phyloP scores from a whole-genome alignment of 1,140 invertebrate species.

The Sipha flava region DNA sequence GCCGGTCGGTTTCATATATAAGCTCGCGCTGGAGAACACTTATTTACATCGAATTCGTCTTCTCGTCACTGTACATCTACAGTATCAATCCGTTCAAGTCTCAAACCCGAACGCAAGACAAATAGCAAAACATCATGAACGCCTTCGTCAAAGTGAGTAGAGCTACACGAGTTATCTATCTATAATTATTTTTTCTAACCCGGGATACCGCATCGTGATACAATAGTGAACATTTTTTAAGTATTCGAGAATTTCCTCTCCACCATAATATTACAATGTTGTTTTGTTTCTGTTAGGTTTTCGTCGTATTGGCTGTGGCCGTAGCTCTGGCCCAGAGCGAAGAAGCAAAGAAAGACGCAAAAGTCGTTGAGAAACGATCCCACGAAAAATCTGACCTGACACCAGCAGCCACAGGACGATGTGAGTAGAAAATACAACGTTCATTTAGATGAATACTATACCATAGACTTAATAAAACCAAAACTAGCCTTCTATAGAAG shows the following conservation, averaged over 20 bases:
- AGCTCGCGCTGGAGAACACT: neutral
- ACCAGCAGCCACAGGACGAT: neutral
- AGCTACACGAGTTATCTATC: neutral
- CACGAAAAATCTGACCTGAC: neutral
- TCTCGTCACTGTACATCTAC: neutral
- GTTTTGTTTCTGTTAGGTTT: neutral
- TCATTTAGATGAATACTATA: no score
- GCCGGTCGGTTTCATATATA: conserved; percentile 4
- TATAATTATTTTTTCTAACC: no score
- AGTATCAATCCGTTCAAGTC: neutral
- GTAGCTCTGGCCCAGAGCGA: neutral
- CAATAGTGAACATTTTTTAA: no score
- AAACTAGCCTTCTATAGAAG: no score
- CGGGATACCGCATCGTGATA: no score
- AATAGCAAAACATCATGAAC: neutral
- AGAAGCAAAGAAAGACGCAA: conserved; percentile 6
- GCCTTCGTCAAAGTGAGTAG: conserved; percentile 19
- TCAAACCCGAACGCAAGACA: neutral
- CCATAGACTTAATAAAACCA: no score
- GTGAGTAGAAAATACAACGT: neutral
- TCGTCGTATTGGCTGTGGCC: conserved; percentile 3
- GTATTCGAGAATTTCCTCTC: no score
- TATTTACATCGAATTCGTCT: neutral
- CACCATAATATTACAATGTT: no score
- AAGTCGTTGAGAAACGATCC: conserved; percentile 19